Evolutionary conservation across 1,140 invertebrate species (phyloP), one percentile per base, ranked within the genome.

Genomic region (Bombus consobrinus): DNA sequence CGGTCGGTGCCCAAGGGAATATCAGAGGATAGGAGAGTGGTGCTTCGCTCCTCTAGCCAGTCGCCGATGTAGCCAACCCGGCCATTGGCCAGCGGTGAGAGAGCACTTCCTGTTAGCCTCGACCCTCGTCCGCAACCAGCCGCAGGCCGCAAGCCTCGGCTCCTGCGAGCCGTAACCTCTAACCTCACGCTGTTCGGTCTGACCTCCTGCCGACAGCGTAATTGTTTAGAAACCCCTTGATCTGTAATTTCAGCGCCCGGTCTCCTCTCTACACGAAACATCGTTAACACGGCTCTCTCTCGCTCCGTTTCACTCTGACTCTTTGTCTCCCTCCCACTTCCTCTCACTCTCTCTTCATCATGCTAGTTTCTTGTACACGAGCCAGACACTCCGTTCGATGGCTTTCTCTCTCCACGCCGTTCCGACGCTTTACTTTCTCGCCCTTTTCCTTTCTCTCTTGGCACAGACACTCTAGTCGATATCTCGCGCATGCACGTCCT

Each of bases 161-260:
- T 92, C 82, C 91, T 87, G 84, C 86, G 81, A 91, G 78, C 89
- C 66, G 87, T 91, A 89, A 86, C 88, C 88, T 88, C 89, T 89
- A 91, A 89, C 90, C 83, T 89, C 89, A 88, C 81, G 82, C 87
- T 89, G 83, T 86, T 85, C 87, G 79, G 76, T 79, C 89, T 88
- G 86, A 87, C 88, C 89, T 91, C 90, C 87, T 81, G 90, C 84
- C 89, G 90, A 88, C 88, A 91, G 89, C 89, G 85, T 92, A 92
- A 92, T 92, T 91, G 91, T 91, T 90, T 91, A 91, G 88, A 88
- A 90, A 90, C 88, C 91, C 90, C 91, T 91, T 91, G 90, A 91
- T 91, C 91, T 90, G 88, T 91, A 91, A 91, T 91, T 91, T 88
- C 90, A 87, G 71, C 81, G 79, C 81, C 82, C 79, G 9, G 85